Percentiles rank a stretch among this genome's conserved stretches.
These are phyloP conservation scores for Cebidichthys violaceus DNA, from an alignment of 2,113 vertebrate species.

Conservation along the genomic window DNA sequence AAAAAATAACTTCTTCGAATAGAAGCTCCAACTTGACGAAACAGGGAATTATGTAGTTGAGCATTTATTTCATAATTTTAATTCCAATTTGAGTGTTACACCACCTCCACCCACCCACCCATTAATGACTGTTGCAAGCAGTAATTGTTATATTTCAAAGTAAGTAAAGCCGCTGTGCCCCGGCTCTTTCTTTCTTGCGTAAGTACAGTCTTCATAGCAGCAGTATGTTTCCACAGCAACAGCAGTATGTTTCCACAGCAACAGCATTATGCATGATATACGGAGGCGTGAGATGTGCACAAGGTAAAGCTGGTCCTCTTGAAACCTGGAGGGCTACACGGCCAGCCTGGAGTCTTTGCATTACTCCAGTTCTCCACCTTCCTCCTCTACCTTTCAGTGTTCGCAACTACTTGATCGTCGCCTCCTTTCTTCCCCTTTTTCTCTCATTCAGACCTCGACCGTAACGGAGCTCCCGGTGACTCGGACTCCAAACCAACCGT, in stretches of 20 bases:
- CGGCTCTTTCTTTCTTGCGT: background rate
- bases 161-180: slow-evolving; percentile 36
- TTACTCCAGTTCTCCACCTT: background rate
- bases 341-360: background rate
- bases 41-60: background rate
- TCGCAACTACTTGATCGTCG: too few species aligned
- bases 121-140: slow-evolving; percentile 26
- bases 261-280: background rate
- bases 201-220: slow-evolving; percentile 3
- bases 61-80: background rate
- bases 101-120: too few species aligned
- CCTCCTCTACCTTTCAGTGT: background rate
- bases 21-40: too few species aligned
- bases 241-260: background rate
- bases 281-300: background rate
- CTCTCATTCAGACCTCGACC: too few species aligned
- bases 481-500: slow-evolving; percentile 94
- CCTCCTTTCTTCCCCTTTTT: too few species aligned
- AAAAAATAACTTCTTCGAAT: too few species aligned
- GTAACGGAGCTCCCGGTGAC: slow-evolving; percentile 91
- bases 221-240: too few species aligned
- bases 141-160: slow-evolving; percentile 5
- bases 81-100: background rate
- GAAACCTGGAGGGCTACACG: background rate
- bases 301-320: slow-evolving; percentile 49